Conservation (phyloP, 2,797 vertebrate genomes). For the Sarcophilus harrisii region DNA sequence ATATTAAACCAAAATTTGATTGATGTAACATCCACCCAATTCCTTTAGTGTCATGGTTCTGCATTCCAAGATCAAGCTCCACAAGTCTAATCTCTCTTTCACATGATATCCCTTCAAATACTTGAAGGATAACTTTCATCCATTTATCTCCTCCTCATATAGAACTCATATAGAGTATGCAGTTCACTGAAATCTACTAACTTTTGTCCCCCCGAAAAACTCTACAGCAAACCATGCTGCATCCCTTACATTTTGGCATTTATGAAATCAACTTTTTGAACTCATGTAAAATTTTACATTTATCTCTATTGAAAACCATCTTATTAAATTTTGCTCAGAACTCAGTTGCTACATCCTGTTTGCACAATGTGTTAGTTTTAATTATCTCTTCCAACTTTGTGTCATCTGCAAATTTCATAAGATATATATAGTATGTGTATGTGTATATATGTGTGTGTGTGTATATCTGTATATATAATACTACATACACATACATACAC, state of each 20-base stretch:
- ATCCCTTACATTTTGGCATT: neutral
- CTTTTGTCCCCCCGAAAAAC: neutral
- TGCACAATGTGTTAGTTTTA: neutral
- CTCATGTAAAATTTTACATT: neutral
- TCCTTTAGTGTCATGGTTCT: neutral
- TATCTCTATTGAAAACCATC: neutral
- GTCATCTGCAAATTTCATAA: neutral
- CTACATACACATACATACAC: no score
- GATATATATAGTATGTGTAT: neutral
- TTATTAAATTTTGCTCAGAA: neutral
- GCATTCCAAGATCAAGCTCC: neutral
- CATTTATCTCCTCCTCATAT: neutral
- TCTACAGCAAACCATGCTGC: neutral
- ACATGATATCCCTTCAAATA: neutral
- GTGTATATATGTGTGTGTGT: no score
- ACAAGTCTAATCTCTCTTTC: neutral
- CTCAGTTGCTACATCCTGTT: neutral
- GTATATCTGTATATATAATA: no score
- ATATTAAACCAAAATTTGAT: neutral
- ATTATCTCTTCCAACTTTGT: neutral
- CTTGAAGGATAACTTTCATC: neutral
- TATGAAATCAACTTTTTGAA: neutral
- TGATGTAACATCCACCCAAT: neutral
- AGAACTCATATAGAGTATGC: neutral
- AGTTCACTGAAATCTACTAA: neutral